Base-by-base conservation (phyloP, 2,113 vertebrate genomes). In the Xenopus laevis region DNA sequence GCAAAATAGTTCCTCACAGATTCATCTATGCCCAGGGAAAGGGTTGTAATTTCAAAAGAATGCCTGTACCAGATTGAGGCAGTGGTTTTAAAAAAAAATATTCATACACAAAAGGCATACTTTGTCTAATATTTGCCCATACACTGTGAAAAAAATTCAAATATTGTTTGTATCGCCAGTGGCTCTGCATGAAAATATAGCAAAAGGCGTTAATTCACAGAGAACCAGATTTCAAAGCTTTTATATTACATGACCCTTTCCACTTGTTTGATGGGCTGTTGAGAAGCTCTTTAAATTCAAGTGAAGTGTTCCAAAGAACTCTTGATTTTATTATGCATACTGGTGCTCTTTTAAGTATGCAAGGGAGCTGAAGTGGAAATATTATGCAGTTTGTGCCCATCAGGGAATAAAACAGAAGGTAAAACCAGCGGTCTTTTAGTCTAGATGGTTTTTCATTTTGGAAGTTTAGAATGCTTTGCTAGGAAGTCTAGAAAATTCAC, bases 401-500 rank as follows among this genome's bases (percentile, higher is more conserved):
- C 53, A 55, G 53, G 53, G 53, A 55, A 55, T 55, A 55, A n/a
- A 55, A 55, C 53, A 55, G 53, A 55, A 55, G 53, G 53, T 55
- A 55, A 55, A 55, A 55, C 53, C 53, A n/a, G 53, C 15, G 16
- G 53, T 55, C 53, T 55, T 55, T 55, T 55, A 55, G 53, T 55
- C 15, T 55, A 55, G 15, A 55, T 55, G 17, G 53, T 55, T 55
- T 55, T 55, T 55, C 53, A 55, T 55, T 55, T 55, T 55, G 15
- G 53, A 55, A 55, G 15, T 55, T 55, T 8, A n/a, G 53, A 55
- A 55, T n/a, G 53, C 47, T 50, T 27, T 50, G 47, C 17, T 55
- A 55, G 53, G 16, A 55, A 55, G 53, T 55, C 16, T n/a, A n/a
- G 17, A n/a, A 55, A 55, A 55, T n/a, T 55, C 15, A n/a, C 17